phyloP scores from a whole-genome alignment of 2,113 vertebrate species.

The Mus musculus region DNA sequence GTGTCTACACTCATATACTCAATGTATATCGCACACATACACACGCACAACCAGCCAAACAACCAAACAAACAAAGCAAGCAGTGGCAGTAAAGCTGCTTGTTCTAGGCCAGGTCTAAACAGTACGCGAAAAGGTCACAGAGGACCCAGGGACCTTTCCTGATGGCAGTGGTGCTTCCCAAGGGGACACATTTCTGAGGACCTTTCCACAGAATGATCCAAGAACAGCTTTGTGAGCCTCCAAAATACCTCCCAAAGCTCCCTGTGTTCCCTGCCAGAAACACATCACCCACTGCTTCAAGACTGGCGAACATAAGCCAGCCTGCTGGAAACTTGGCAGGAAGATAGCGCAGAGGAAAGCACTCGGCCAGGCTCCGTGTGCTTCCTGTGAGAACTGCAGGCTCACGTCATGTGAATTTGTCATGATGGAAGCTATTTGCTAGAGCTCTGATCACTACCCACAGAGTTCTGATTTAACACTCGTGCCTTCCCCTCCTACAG shows the following conservation, averaged over 20 bases:
- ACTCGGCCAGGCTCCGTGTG: background rate
- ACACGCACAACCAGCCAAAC: background rate
- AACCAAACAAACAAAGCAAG: background rate
- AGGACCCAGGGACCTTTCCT: background rate
- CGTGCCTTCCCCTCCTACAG: background rate
- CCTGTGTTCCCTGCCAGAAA: constrained; percentile 11
- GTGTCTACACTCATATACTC: background rate
- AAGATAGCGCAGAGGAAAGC: constrained; percentile 47
- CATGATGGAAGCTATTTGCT: constrained; percentile 27
- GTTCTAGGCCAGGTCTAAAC: background rate
- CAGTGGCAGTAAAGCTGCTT: background rate
- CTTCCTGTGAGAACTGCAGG: constrained; percentile 44
- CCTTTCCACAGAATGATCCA: background rate
- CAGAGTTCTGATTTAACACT: background rate
- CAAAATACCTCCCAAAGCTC: constrained; percentile 9
- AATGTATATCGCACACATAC: background rate
- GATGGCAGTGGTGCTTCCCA: background rate
- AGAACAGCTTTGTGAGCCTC: constrained; percentile 28
- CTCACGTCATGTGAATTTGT: constrained; percentile 8
- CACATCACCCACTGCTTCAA: background rate
- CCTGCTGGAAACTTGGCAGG: constrained; percentile 49
- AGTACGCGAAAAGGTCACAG: background rate
- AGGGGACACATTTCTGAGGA: background rate
- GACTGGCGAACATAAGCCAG: constrained; percentile 12
- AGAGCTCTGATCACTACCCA: background rate